Percentiles rank a stretch among this genome's conserved stretches.
Evolutionary conservation across 92 coral and sea anemone species (phyloP).

Genomic region (Epizoanthus ramosus): DNA sequence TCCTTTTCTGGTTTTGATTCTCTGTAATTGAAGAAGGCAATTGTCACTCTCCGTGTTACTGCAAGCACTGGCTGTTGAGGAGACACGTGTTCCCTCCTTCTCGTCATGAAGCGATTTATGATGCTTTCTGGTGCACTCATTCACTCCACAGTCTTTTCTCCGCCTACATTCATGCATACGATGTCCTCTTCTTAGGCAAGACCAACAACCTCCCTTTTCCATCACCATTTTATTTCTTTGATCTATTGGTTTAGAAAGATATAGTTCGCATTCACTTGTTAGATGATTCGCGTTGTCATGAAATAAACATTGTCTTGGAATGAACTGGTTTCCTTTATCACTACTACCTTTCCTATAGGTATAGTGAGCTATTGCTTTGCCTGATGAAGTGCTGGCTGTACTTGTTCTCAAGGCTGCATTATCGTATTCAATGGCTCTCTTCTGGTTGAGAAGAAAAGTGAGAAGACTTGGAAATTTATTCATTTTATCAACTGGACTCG

Average conservation of each 20-base stretch:
- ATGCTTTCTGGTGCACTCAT: slow-evolving; percentile 52
- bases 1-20: slow-evolving; percentile 48
- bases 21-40: slow-evolving; percentile 53
- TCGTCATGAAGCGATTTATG: slow-evolving; percentile 53
- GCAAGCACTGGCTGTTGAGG: neutral
- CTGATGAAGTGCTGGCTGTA: neutral
- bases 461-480: slow-evolving; percentile 60
- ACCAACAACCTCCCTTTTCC: slow-evolving; percentile 64
- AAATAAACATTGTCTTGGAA: slow-evolving; percentile 41
- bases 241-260: slow-evolving; percentile 36
- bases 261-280: slow-evolving; percentile 44
- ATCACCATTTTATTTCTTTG: slow-evolving; percentile 32
- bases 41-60: slow-evolving; percentile 8
- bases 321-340: neutral
- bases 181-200: slow-evolving; percentile 57
- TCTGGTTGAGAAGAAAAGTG: slow-evolving; percentile 48
- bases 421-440: slow-evolving; percentile 59
- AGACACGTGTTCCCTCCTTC: neutral
- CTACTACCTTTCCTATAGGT: slow-evolving; percentile 2
- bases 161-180: slow-evolving; percentile 24
- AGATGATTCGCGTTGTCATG: slow-evolving; percentile 52
- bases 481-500: slow-evolving; percentile 48
- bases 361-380: slow-evolving; percentile 5
- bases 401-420: slow-evolving; percentile 7
- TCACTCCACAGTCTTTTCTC: slow-evolving; percentile 47